phyloP scores from a whole-genome alignment of 1,140 invertebrate genomes.

The Orius insidiosus region DNA sequence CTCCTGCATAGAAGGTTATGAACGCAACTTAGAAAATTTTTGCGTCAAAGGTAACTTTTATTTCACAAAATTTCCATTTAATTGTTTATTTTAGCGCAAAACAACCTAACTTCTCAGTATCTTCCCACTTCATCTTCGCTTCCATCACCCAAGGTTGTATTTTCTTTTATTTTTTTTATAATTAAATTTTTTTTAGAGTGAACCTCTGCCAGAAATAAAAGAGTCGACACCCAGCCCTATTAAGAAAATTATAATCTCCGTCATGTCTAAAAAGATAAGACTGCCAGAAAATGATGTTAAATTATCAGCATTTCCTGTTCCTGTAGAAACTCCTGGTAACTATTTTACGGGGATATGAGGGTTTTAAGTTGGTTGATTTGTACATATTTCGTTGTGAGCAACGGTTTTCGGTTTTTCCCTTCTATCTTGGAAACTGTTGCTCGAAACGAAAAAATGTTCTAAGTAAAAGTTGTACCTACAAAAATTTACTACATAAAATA shows the following conservation, averaged over 20 bases:
- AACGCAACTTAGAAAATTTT: conserved; percentile 1
- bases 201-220: conserved; percentile 23
- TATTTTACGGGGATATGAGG: no score
- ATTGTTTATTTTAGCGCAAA: conserved; percentile 10
- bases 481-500: no score
- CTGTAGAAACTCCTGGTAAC: conserved; percentile 48
- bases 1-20: neutral
- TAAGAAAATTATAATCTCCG: conserved; percentile 58
- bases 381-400: no score
- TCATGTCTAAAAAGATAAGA: conserved; percentile 46
- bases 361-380: no score
- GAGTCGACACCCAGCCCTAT: conserved; percentile 29
- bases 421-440: no score
- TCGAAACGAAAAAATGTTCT: no score
- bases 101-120: conserved; percentile 26
- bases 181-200: no score
- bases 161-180: no score
- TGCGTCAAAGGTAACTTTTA: neutral
- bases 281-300: conserved; percentile 59
- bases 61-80: no score
- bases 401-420: no score
- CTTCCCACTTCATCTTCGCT: neutral
- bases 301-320: conserved; percentile 61
- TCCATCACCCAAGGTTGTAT: conserved; percentile 26
- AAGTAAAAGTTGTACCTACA: no score